phyloP scores from a whole-genome alignment of 2,888 invertebrate genomes.

The Hemithea aestivaria region DNA sequence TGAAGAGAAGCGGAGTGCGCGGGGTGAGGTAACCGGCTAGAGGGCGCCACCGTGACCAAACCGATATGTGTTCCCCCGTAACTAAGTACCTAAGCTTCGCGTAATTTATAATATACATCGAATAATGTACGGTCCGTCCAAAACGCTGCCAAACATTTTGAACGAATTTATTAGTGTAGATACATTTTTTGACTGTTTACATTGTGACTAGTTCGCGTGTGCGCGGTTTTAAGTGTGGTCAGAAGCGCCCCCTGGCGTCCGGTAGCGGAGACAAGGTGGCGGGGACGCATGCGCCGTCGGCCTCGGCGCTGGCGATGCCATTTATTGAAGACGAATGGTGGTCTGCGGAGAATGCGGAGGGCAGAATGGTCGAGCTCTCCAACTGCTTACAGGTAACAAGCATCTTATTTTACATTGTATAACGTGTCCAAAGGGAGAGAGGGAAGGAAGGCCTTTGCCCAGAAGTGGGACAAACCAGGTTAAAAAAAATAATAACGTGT shows the following conservation, averaged over 20 bases:
- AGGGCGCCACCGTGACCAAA: constrained; percentile 33
- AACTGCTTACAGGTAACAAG: constrained; percentile 88
- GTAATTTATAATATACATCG: constrained; percentile 54
- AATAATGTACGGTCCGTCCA: constrained; percentile 76
- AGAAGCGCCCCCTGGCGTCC: constrained; percentile 62
- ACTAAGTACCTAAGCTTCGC: constrained; percentile 57
- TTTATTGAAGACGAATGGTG: constrained; percentile 98
- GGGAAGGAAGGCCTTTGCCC: no score
- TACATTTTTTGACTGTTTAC: constrained; percentile 48
- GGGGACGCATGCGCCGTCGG: constrained; percentile 82
- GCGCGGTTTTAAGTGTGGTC: constrained; percentile 47
- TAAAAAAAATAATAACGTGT: no score
- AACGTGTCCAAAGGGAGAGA: no score
- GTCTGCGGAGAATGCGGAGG: constrained; percentile 94
- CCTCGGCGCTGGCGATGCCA: constrained; percentile 90
- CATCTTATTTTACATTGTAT: neutral
- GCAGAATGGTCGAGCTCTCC: constrained; percentile 94
- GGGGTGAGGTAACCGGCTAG: constrained; percentile 73
- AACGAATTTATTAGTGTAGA: constrained; percentile 73
- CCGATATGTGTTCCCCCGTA: constrained; percentile 64
- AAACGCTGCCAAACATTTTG: constrained; percentile 70
- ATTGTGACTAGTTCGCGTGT: constrained; percentile 53
- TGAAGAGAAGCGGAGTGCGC: constrained; percentile 64
- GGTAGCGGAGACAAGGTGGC: constrained; percentile 77
- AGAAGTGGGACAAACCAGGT: no score